Evolutionary conservation across 2,797 vertebrate genomes (phyloP), one percentile per base, ranked within the genome.

Genomic region (Mastacembelus armatus): DNA sequence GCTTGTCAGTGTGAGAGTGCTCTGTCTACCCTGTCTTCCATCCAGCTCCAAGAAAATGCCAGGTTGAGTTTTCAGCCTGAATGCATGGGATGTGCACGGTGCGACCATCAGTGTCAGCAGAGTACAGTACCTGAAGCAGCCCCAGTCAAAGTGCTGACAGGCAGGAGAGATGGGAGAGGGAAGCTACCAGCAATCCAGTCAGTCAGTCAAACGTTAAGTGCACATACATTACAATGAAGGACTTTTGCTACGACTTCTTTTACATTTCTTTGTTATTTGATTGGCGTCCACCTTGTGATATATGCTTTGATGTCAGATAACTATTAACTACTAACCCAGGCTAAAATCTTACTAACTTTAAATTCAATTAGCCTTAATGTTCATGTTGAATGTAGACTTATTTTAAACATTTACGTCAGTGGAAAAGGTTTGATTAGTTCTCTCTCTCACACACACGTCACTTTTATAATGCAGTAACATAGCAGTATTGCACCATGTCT

Each of bases 21-120:
- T 71, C 66, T 4, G 16, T 60, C 82, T 77, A 70, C 58, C 66
- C 39, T 12, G 10, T 63, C 76, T 83, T 66, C 66, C 55, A 74
- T 74, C 77, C 66, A 62, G 84, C 85, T 88, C 83, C 79, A 85
- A 88, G 85, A 88, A 90, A 77, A 85, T 87, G 89, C 88, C 90
- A 89, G 81, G 78, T 85, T 80, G 83, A 71, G 85, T 91, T 91
- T 92, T 92, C 91, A 89, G 88, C 85, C 81, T 91, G 88, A 89
- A 86, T 86, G 87, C 80, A 71, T 71, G 57, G 78, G 89, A 92
- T 79, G 83, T 84, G 81, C 76, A 55, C 48, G 19, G 76, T 57
- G 69, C 77, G 79, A 73, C 80, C 83, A 62, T 90, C 86, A 85
- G 81, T 89, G 88, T 90, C 88, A 91, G 86, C 79, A 80, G 64